Evolutionary conservation across 2,888 invertebrate genomes (phyloP), one percentile per base, ranked within the genome.

Genomic region (Lasius fuliginosus): DNA sequence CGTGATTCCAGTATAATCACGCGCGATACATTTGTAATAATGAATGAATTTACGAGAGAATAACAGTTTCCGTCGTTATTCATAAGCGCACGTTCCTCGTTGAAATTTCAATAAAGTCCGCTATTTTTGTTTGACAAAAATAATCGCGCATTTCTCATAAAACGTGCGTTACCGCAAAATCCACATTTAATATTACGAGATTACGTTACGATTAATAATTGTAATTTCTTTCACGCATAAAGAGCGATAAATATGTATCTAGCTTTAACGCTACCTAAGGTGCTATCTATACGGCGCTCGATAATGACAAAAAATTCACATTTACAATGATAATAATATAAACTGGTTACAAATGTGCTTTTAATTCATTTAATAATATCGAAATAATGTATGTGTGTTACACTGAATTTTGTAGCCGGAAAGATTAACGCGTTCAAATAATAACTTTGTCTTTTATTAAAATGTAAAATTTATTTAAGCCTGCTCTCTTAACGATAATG

Each of bases 1-100:
- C 88, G 79, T 88, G 86, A 91, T 91, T 90, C 86, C 65, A 67
- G 85, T 73, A 87, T 87, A 87, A 89, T 91, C 91, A 91, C 89
- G 89, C 83, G 74, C 85, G 86, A 86, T 86, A 85, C 82, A 77
- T 86, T 90, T 82, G 74, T 85, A 83, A 84, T 82, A 89, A 86
- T 87, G 87, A 85, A 88, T 85, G 82, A 87, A 85, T 87, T 83
- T 71, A 82, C 82, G 83, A 42, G 81, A 65, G 81, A 88, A 83
- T 83, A 74, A 71, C 33, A 67, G 68, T 64, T 67, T 81, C 68
- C 77, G 64, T 65, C 79, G 74, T 83, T 85, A 81, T 75, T 74
- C 71, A 62, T 36, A 60, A 49, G 60, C 46, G 46, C 71, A 60
- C 46, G 71, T 49, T 60, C 30, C 60, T 71, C 79, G n/a, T 62